Evolutionary conservation across 1,140 invertebrate species (phyloP).

Genomic region (Drosophila oshimai): DNA sequence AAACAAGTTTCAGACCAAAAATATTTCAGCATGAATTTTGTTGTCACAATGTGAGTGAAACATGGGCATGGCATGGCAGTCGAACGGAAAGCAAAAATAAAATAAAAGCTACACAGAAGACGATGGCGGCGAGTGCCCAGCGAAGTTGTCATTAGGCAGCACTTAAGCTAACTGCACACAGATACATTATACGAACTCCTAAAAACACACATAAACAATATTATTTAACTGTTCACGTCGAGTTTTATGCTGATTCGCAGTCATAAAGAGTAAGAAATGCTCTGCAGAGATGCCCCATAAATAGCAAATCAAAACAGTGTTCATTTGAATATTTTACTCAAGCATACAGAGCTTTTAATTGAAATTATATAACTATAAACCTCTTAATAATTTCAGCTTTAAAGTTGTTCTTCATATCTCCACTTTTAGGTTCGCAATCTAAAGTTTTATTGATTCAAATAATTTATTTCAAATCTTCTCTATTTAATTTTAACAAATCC

Average conservation of each 20-base stretch:
- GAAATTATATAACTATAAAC: not conserved
- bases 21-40: conserved; percentile 78
- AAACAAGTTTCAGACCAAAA: conserved; percentile 64
- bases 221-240: conserved; percentile 79
- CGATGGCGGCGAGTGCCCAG: conserved; percentile 23
- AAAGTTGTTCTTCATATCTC: not conserved
- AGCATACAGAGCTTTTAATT: not conserved
- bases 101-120: conserved; percentile 19
- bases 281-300: conserved; percentile 28
- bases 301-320: conserved; percentile 24
- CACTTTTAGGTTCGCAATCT: not conserved
- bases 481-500: no score
- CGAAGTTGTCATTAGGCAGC: conserved; percentile 67
- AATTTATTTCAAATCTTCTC: no score
- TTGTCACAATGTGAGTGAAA: conserved; percentile 58
- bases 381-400: not conserved
- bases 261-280: conserved; percentile 34
- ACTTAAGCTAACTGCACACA: conserved; percentile 65
- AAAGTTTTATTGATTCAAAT: no score
- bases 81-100: conserved; percentile 1
- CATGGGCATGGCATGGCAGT: conserved; percentile 39
- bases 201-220: conserved; percentile 48
- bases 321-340: not conserved
- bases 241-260: conserved; percentile 69
- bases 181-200: not conserved